Evolutionary conservation across 1,140 invertebrate species (phyloP).

Genomic region (Brachionus asplanchnoidis): DNA sequence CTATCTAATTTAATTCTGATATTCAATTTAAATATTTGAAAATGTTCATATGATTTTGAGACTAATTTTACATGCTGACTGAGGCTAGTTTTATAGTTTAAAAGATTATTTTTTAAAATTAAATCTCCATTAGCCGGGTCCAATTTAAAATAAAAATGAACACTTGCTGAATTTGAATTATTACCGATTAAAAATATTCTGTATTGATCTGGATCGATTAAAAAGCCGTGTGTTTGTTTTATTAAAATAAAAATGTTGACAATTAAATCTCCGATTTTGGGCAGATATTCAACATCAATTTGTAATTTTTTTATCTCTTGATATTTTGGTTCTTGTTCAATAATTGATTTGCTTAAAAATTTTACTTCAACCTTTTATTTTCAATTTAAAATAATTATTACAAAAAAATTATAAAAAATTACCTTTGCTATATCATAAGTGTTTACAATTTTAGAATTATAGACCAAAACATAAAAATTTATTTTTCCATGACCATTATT

Average conservation of each 20-base stretch:
- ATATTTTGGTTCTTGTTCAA: neutral
- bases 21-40: neutral
- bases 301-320: neutral
- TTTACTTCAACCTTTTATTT: slow-evolving; percentile 1
- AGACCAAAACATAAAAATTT: neutral
- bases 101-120: neutral
- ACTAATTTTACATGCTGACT: neutral
- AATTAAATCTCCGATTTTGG: slow-evolving; percentile 12
- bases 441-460: slow-evolving; percentile 3
- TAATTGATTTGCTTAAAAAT: neutral
- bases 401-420: neutral
- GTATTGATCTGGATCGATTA: neutral
- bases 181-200: neutral
- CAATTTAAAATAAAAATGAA: neutral
- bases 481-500: neutral
- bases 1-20: neutral
- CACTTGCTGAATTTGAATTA: neutral
- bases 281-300: neutral
- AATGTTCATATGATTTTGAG: neutral
- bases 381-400: neutral
- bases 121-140: neutral
- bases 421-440: neutral
- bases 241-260: neutral
- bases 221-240: neutral
- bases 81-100: neutral